Percentiles rank a stretch among this genome's conserved stretches.
Evolutionary conservation across 2,888 invertebrate genomes (phyloP).

Genomic region (Didymodactylos carnosus): DNA sequence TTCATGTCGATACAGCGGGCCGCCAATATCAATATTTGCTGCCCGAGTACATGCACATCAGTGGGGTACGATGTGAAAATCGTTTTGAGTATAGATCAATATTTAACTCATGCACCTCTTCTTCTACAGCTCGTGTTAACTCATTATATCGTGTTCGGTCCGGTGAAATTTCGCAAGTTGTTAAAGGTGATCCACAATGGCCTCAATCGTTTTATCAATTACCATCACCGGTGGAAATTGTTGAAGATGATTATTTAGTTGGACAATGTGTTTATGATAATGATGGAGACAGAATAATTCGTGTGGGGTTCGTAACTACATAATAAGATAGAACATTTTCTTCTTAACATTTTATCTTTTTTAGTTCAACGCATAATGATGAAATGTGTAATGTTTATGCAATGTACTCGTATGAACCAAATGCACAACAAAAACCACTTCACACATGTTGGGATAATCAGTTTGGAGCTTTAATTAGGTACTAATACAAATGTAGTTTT

Average conservation of each 20-base stretch:
- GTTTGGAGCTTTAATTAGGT: not conserved
- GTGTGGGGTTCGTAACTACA: slow-evolving; percentile 3
- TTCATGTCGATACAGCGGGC: slow-evolving; percentile 13
- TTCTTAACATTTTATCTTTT: no score
- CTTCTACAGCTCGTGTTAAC: not conserved
- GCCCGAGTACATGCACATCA: slow-evolving; percentile 11
- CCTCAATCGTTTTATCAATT: slow-evolving; percentile 34
- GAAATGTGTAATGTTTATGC: slow-evolving; percentile 37
- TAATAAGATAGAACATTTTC: no score
- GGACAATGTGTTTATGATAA: slow-evolving; percentile 12
- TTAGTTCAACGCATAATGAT: slow-evolving; percentile 23
- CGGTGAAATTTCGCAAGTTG: slow-evolving; percentile 28
- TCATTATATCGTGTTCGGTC: slow-evolving; percentile 12
- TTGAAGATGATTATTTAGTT: slow-evolving; percentile 8
- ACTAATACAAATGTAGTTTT: not conserved
- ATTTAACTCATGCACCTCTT: not conserved
- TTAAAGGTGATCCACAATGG: slow-evolving; percentile 44
- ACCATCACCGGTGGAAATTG: not conserved
- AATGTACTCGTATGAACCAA: slow-evolving; percentile 26
- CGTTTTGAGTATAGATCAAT: no score
- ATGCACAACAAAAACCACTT: not conserved
- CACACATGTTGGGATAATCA: not conserved
- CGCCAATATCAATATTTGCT: slow-evolving; percentile 10
- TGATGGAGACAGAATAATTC: not conserved
- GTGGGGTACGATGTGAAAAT: slow-evolving; percentile 7